These are phyloP conservation scores for Actinostola sp. DNA, from an alignment of 92 coral and sea anemone genomes.

Conservation along the genomic window DNA sequence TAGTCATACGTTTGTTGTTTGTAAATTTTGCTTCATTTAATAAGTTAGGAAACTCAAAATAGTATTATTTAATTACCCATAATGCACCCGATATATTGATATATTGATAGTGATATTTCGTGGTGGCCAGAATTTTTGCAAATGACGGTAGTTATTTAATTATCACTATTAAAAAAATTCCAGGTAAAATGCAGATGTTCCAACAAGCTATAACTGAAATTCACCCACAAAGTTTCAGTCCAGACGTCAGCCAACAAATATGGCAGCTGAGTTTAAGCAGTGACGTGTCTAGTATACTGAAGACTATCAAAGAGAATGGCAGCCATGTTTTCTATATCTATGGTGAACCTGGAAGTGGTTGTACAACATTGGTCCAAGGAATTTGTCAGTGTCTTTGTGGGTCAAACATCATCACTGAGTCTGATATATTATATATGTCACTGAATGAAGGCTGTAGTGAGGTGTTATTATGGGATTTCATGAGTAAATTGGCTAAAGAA, in stretches of 20 bases:
- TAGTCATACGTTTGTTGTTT: no score
- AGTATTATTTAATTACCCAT: no score
- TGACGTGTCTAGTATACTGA: conserved; percentile 3
- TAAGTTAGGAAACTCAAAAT: no score
- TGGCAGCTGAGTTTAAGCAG: not conserved
- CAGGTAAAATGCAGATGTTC: not conserved
- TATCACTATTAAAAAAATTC: no score
- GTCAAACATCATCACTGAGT: conserved; percentile 14
- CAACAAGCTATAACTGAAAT: not conserved
- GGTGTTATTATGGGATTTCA: conserved; percentile 66
- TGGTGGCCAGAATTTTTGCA: no score
- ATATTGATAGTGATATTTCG: no score
- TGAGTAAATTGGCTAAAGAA: conserved; percentile 65
- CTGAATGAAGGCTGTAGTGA: conserved; percentile 52
- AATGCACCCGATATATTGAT: no score
- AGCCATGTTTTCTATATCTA: conserved; percentile 11
- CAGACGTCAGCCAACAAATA: conserved; percentile 4
- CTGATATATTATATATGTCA: conserved; percentile 55
- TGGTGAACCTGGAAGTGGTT: conserved; percentile 93
- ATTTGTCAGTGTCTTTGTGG: conserved; percentile 47
- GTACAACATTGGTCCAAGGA: conserved; percentile 68
- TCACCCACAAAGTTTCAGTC: not conserved
- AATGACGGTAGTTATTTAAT: no score
- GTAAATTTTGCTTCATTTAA: no score
- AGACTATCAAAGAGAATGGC: not conserved